Evolutionary conservation across 2,888 invertebrate species (phyloP).

Genomic region (Mythimna ferrago): DNA sequence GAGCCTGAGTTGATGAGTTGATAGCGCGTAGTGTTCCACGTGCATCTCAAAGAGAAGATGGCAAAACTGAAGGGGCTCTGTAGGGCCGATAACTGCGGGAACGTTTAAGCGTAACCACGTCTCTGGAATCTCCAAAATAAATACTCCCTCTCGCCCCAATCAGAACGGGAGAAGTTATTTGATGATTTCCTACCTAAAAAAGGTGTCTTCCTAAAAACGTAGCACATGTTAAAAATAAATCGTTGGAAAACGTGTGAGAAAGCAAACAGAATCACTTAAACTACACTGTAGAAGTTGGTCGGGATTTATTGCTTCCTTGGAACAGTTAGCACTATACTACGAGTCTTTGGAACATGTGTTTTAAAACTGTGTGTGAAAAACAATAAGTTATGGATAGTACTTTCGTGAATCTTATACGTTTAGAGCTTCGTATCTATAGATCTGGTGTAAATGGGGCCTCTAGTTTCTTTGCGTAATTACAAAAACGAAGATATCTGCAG

Average conservation of each 20-base stretch:
- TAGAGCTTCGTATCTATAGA: background rate
- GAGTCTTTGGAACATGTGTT: conserved; percentile 46
- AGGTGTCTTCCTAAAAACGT: conserved; percentile 24
- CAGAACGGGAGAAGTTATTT: no score
- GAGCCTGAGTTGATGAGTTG: no score
- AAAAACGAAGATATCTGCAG: no score
- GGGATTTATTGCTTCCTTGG: conserved; percentile 48
- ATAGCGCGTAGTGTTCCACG: no score
- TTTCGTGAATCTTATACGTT: background rate
- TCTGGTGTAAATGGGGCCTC: background rate
- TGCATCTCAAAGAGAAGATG: no score
- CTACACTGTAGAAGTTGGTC: conserved; percentile 37
- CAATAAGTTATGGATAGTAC: conserved; percentile 1
- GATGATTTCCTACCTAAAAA: no score
- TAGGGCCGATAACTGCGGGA: no score
- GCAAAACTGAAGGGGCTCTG: no score
- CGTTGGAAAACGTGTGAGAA: conserved; percentile 60
- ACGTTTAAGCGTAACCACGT: no score
- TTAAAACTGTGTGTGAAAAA: conserved; percentile 18
- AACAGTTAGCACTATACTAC: conserved; percentile 31
- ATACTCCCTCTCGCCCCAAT: no score
- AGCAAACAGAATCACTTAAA: conserved; percentile 54
- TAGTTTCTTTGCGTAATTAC: no score
- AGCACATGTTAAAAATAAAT: conserved; percentile 44
- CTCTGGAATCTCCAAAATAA: no score